Conservation (phyloP, 2,888 invertebrate genomes). For the Drosophila multiciliata region DNA sequence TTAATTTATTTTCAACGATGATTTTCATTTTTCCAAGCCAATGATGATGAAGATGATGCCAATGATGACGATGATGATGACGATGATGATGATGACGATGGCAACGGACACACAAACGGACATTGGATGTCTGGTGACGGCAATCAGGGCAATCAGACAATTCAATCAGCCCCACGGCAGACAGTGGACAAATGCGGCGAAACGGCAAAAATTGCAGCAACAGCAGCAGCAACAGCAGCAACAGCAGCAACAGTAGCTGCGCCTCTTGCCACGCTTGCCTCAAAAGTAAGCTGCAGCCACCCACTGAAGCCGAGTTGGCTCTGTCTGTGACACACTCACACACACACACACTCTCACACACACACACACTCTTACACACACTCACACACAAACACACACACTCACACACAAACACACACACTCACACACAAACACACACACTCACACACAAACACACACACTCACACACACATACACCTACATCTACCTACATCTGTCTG, state of each 20-base stretch:
- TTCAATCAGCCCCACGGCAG: conserved; percentile 66
- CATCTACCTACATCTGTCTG: not conserved
- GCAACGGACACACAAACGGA: not conserved
- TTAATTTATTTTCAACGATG: conserved; percentile 62
- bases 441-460: no score
- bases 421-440: not conserved
- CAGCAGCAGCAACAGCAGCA: no score
- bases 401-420: not conserved
- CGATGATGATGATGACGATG: not conserved
- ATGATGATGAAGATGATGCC: conserved; percentile 14
- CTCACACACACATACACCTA: not conserved
- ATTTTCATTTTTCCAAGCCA: conserved; percentile 26
- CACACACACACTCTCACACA: not conserved
- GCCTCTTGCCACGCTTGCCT: not conserved
- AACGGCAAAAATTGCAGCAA: conserved; percentile 14
- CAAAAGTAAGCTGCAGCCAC: not conserved
- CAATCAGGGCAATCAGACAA: conserved; percentile 77
- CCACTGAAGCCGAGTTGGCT: conserved; percentile 22
- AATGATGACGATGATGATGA: conserved; percentile 23
- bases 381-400: no score
- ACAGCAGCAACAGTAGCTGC: not conserved
- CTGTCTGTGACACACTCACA: conserved; percentile 8
- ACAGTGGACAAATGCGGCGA: conserved; percentile 12
- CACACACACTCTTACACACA: not conserved
- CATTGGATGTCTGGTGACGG: conserved; percentile 61